Percentiles rank a stretch among this genome's conserved stretches.
Evolutionary conservation across 1,140 invertebrate species (phyloP).

Genomic region (Sitophilus oryzae): DNA sequence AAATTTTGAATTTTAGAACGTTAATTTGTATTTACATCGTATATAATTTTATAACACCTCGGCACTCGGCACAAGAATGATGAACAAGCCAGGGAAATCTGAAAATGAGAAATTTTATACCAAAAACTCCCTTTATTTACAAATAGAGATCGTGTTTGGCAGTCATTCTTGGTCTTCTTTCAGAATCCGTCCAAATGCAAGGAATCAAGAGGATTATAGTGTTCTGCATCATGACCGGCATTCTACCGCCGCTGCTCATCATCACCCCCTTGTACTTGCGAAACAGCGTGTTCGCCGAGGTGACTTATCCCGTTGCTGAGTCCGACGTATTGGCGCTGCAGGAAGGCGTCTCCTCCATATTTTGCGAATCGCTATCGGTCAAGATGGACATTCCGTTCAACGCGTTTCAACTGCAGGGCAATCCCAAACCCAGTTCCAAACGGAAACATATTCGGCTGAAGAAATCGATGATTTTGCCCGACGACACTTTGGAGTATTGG

Average conservation of each 20-base stretch:
- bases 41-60: too few relatives aligned
- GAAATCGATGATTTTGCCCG: slow-evolving; percentile 74
- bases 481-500: slow-evolving; percentile 84
- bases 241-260: slow-evolving; percentile 65
- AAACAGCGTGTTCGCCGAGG: slow-evolving; percentile 65
- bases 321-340: slow-evolving; percentile 74
- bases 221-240: slow-evolving; percentile 66
- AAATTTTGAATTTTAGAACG: too few relatives aligned
- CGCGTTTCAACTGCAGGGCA: slow-evolving; percentile 70
- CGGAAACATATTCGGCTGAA: slow-evolving; percentile 69
- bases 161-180: too few relatives aligned
- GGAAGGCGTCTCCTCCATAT: slow-evolving; percentile 70
- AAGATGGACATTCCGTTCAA: slow-evolving; percentile 74
- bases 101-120: too few relatives aligned
- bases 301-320: slow-evolving; percentile 68
- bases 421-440: slow-evolving; percentile 60
- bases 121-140: too few relatives aligned
- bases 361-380: slow-evolving; percentile 70
- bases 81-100: too few relatives aligned
- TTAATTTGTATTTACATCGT: too few relatives aligned
- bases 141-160: too few relatives aligned
- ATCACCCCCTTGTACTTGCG: slow-evolving; percentile 68
- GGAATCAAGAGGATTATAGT: slow-evolving; percentile 65
- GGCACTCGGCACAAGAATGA: too few relatives aligned
- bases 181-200: slow-evolving; percentile 65